Evolutionary conservation across 2,888 invertebrate species (phyloP).

Genomic region (Tricholauxania praeusta): DNA sequence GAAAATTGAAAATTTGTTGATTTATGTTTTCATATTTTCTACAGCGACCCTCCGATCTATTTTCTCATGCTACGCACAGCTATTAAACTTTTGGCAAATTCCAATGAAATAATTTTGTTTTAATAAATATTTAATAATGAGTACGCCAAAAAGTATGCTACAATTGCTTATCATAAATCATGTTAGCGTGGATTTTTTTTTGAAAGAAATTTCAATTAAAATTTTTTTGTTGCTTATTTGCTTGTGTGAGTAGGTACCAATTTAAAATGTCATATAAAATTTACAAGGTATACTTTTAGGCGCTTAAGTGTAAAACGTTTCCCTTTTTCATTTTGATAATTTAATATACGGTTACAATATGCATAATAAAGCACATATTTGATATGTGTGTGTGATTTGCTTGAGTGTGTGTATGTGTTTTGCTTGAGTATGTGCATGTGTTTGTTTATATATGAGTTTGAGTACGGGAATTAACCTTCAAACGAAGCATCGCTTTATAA

Average conservation of each 20-base stretch:
- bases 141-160: conserved; percentile 25
- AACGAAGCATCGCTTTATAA: conserved; percentile 13
- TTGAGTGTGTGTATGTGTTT: not conserved
- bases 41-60: not conserved
- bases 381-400: not conserved
- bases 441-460: conserved; percentile 8
- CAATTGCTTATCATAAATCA: conserved; percentile 28
- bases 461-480: conserved; percentile 19
- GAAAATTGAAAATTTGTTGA: conserved; percentile 11
- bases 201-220: conserved; percentile 31
- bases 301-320: conserved; percentile 17
- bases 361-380: not conserved
- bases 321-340: not conserved
- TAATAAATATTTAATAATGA: conserved; percentile 37
- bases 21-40: conserved; percentile 13
- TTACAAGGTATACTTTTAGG: conserved; percentile 16
- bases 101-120: conserved; percentile 29
- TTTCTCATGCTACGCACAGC: not conserved
- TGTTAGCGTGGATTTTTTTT: not conserved
- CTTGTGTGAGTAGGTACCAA: not conserved
- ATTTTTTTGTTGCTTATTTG: not conserved
- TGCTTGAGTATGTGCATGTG: not conserved
- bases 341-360: conserved; percentile 3
- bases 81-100: conserved; percentile 14
- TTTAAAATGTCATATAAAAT: conserved; percentile 23